Base-by-base conservation (phyloP, 53 echinoderm and acorn worm species). In the Paracentrotus lividus region DNA sequence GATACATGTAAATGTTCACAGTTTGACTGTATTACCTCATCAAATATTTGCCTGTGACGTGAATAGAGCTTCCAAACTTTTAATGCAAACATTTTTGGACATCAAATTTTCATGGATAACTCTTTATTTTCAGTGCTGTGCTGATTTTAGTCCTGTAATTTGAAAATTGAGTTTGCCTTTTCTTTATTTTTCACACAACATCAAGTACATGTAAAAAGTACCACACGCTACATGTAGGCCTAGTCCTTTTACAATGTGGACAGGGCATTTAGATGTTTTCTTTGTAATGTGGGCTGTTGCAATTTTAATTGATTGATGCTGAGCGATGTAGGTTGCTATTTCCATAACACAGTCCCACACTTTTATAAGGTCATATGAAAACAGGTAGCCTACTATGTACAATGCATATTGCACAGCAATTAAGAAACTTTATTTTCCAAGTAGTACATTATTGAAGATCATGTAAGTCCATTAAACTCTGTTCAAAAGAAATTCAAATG, bases 21-120 rank as follows among this genome's bases (percentile, higher is more conserved):
- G 20, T 38, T 40, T 20, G 72, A 36, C 40, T 40, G 40, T 38
- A 72, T 72, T 38, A 40, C 4, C 40, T 72, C 20, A 6, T 36
- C 72, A 38, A 72, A 64, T 72, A 36, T 72, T 72, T 72, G 72
- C 40, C 72, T 38, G 40, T 36, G 72, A 72, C 72, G 36, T 27
- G 27, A 26, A 29, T 64, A 8, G 10, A 29, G 64, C 29, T 64
- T 64, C 64, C 31, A 64, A 64, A 31, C 13, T 31, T 18, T 64
- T 1, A 27, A 64, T 27, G 31, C 31, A 0, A 8, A 64, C 1
- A 18, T 29, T 64, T 64, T 31, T 29, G 31, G 9, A 27, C 31
- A 27, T 64, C 13, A 27, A 64, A 8, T 6, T 16, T 56, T 56
- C 56, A 16, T 15, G 20, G 56, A 16, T 21, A 15, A 56, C 15